Evolutionary conservation across 2,797 vertebrate species (phyloP).

Genomic region (Eulemur albifrons): DNA sequence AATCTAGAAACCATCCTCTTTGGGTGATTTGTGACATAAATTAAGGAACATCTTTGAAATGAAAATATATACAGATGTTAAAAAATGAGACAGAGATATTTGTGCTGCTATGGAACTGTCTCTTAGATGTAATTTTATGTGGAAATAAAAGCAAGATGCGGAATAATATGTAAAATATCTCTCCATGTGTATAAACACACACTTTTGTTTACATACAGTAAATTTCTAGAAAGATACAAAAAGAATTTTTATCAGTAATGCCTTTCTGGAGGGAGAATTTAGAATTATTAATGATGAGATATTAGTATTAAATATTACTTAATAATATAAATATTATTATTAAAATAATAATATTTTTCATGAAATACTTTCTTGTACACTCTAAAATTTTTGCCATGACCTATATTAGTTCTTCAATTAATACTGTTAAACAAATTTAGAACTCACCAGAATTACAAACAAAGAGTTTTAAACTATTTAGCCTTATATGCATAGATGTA

Average conservation of each 20-base stretch:
- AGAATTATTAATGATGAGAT: neutral
- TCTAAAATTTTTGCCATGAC: neutral
- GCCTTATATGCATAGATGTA: neutral
- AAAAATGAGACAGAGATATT: neutral
- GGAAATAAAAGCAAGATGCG: neutral
- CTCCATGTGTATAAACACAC: neutral
- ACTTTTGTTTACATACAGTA: neutral
- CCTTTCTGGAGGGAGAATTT: constrained; percentile 2
- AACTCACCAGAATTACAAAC: neutral
- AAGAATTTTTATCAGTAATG: constrained; percentile 28
- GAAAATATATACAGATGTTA: neutral
- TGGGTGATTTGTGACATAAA: neutral
- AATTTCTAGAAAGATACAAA: constrained; percentile 40
- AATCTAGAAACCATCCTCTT: neutral
- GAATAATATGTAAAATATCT: neutral
- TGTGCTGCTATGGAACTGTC: neutral
- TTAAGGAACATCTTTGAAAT: constrained; percentile 37
- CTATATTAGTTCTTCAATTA: neutral
- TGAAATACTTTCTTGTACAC: neutral
- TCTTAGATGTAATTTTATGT: neutral
- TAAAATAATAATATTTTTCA: neutral
- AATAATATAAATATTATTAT: too few species aligned
- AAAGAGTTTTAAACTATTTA: neutral
- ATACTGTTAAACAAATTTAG: neutral
- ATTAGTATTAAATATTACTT: too few species aligned